phyloP scores from a whole-genome alignment of 1,140 invertebrate species.

The Odontomachus brunneus region DNA sequence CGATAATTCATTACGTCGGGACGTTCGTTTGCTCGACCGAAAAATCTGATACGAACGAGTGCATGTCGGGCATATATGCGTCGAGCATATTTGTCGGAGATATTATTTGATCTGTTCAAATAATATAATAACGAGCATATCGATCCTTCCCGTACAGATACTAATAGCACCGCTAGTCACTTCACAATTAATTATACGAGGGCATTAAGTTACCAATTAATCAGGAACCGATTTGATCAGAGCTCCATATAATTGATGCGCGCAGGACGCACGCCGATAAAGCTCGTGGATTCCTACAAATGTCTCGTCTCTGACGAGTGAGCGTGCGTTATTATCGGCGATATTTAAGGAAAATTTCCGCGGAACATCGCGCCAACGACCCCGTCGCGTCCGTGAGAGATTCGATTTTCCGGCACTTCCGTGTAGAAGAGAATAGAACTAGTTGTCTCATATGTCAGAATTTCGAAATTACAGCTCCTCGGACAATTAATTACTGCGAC shows the following conservation, averaged over 20 bases:
- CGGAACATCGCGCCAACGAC: conserved; percentile 21
- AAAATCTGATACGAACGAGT: no score
- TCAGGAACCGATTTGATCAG: conserved; percentile 32
- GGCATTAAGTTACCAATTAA: conserved; percentile 50
- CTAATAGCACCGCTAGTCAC: background rate
- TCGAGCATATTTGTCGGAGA: background rate
- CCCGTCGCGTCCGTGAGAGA: conserved; percentile 12
- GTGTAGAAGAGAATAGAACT: no score
- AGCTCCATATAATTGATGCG: conserved; percentile 15
- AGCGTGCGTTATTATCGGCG: background rate
- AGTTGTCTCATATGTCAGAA: no score
- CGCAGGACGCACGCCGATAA: background rate
- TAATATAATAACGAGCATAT: conserved; percentile 16
- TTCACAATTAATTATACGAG: conserved; percentile 29
- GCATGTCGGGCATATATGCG: no score
- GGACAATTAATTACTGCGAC: no score
- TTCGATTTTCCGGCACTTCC: conserved; percentile 50
- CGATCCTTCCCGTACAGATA: background rate
- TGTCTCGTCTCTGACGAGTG: background rate
- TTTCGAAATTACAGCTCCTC: no score
- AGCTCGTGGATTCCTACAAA: background rate
- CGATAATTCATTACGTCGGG: no score
- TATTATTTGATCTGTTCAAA: background rate
- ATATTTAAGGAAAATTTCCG: background rate
- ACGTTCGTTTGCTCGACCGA: no score